These are phyloP conservation scores for Macrocentrus cingulum DNA, from an alignment of 1,140 invertebrate genomes.

Conservation along the genomic window DNA sequence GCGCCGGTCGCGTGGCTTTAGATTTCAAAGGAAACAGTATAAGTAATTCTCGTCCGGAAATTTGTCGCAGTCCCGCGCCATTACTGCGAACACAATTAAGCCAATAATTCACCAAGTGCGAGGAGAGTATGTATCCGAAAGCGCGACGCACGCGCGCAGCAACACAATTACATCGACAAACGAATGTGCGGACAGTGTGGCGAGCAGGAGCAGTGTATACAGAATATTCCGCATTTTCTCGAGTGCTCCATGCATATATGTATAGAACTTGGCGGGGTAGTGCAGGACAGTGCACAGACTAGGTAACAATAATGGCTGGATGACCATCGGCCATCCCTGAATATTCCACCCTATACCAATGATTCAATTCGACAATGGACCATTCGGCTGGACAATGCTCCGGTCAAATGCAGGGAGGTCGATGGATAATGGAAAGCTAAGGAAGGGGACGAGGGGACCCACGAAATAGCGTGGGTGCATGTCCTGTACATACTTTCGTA, in stretches of 20 bases:
- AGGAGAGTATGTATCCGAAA: no score
- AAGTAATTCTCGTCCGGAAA: conserved; percentile 34
- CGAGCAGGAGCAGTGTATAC: no score
- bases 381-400: conserved; percentile 46
- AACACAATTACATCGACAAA: background rate
- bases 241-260: conserved; percentile 28
- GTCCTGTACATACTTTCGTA: conserved; percentile 1
- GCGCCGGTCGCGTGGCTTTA: conserved; percentile 21
- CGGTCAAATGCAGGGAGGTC: conserved; percentile 48
- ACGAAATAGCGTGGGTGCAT: conserved; percentile 46
- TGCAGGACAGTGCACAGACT: conserved; percentile 8
- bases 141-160: background rate
- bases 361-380: conserved; percentile 56
- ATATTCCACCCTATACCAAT: conserved; percentile 43
- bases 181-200: conserved; percentile 18
- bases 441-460: conserved; percentile 9
- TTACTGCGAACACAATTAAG: conserved; percentile 47
- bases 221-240: conserved; percentile 34
- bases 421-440: conserved; percentile 13
- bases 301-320: conserved; percentile 45
- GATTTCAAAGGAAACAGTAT: background rate
- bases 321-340: conserved; percentile 48
- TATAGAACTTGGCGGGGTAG: no score
- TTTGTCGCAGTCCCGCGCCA: conserved; percentile 41
- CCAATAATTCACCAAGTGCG: conserved; percentile 50